These are phyloP conservation scores for Phyto melanocephala DNA, from an alignment of 2,888 invertebrate species.

Conservation along the genomic window DNA sequence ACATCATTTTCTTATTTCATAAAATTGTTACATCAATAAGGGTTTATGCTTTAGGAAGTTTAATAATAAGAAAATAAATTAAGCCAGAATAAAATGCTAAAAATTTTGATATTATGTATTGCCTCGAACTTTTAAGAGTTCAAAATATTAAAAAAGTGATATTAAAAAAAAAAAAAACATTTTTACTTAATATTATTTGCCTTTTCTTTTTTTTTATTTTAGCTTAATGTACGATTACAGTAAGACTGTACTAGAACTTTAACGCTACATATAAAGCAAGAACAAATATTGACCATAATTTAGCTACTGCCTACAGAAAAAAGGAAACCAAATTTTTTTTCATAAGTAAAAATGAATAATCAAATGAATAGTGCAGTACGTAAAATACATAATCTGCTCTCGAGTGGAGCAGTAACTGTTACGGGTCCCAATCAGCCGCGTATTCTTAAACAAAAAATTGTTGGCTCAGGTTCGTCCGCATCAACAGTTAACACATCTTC, in stretches of 20 bases:
- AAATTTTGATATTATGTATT: no score
- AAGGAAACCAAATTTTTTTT: neutral
- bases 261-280: constrained; percentile 1
- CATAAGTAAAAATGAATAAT: constrained; percentile 71
- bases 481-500: constrained; percentile 51
- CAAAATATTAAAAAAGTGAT: neutral
- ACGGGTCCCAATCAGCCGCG: constrained; percentile 78
- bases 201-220: neutral
- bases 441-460: constrained; percentile 75
- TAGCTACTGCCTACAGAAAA: neutral
- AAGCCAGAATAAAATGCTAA: no score
- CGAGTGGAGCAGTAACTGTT: constrained; percentile 78
- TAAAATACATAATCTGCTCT: constrained; percentile 78
- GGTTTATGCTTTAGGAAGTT: no score
- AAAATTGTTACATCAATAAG: no score
- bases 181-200: neutral
- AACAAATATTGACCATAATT: neutral
- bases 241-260: neutral
- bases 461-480: constrained; percentile 68
- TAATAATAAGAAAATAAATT: no score
- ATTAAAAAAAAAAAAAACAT: neutral
- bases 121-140: no score
- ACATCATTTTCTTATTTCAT: no score
- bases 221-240: constrained; percentile 31
- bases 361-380: constrained; percentile 78